Base-by-base conservation (phyloP, 2,888 invertebrate species). In the Scrobipalpa costella region DNA sequence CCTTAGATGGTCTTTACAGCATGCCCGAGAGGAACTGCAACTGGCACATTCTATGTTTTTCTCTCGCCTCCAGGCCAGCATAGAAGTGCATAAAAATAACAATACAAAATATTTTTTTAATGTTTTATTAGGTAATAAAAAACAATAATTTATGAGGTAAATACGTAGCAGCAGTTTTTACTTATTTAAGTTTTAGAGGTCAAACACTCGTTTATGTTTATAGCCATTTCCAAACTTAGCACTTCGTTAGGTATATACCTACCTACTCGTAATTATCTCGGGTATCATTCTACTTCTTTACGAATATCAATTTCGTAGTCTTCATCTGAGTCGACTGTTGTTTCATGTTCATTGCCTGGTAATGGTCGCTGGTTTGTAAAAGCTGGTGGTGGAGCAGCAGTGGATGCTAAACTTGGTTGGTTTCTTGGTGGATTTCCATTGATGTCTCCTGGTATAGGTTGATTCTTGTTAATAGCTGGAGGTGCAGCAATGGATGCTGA, bases 291-390 rank as follows among this genome's bases (percentile, higher is more conserved):
- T 7, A 11, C 36, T 8, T 40, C 57, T 11, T 19, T 21, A n/a
- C 72, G 70, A 19, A 70, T 57, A 50, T 72, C 72, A 47, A 71
- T 72, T 59, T 70, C 70, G 38, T 68, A 71, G 27, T 67, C 65
- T 21, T 59, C 66, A 55, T 66, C 65, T 36, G 59, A 63, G 63
- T 62, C 55, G 8, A 2, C 36, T 5, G 44, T 11, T 27, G 38
- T 58, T 19, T 36, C 6, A 9, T 58, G 8, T 58, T 36, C 36
- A 57, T 57, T 57, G 27, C 15, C 27, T 57, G 27, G n/a, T 57
- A 7, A 27, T 7, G 55, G 49, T 13, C 13, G 44, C 44, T n/a
- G n/a, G 15, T 44, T n/a, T n/a, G 15, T n/a, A 7, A 15, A 15
- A 5, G 15, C 44, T 44, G n/a, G n/a, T 0, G 44, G 44, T n/a